These are phyloP conservation scores for Nasonia giraulti DNA, from an alignment of 1,140 invertebrate species.

Conservation along the genomic window DNA sequence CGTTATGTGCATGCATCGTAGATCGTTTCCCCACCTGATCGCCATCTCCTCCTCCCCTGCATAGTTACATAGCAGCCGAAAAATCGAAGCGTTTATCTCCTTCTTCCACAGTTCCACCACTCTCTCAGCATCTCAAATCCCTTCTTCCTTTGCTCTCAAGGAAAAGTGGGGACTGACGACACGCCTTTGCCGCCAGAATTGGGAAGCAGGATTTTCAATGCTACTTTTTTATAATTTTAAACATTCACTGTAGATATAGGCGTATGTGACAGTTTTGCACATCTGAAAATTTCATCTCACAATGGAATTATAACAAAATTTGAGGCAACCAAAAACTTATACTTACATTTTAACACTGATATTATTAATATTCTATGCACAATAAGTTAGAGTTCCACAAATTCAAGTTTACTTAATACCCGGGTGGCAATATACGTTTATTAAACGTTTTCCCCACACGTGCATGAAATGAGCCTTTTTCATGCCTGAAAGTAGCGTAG, in stretches of 20 bases:
- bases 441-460: no score
- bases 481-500: no score
- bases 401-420: no score
- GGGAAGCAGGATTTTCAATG: not conserved
- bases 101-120: constrained; percentile 15
- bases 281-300: no score
- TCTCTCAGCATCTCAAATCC: constrained; percentile 29
- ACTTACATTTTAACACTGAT: no score
- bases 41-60: not conserved
- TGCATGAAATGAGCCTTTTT: no score
- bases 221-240: not conserved
- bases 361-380: no score
- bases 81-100: not conserved
- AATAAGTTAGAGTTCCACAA: no score
- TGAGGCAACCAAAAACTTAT: no score
- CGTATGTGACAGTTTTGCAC: no score
- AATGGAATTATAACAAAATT: no score
- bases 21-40: constrained; percentile 16
- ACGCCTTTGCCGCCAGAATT: constrained; percentile 42
- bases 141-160: constrained; percentile 39
- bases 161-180: constrained; percentile 29
- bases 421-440: no score
- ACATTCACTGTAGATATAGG: not conserved
- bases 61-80: not conserved
- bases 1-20: not conserved